Percentiles rank a stretch among this genome's conserved stretches.
Conservation (phyloP, 2,113 vertebrate species). For the Heloderma charlesbogerti region DNA sequence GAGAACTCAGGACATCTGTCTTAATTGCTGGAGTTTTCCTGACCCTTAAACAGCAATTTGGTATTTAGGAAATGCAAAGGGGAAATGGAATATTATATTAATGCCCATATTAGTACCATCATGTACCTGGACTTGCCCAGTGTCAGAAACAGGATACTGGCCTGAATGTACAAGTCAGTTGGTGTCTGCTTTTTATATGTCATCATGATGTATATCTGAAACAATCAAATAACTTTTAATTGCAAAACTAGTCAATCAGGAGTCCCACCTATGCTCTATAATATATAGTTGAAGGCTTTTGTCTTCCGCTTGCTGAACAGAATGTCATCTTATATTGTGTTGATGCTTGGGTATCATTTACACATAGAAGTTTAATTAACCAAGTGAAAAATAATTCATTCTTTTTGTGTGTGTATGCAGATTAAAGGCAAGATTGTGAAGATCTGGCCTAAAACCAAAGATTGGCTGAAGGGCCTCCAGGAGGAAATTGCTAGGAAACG, state of each 20-base stretch:
- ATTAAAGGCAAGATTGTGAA: constrained; percentile 79
- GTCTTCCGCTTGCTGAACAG: constrained; percentile 10
- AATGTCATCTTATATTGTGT: not conserved
- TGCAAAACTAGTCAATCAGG: not conserved
- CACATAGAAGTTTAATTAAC: not conserved
- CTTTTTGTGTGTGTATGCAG: constrained; percentile 48
- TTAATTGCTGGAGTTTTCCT: not conserved
- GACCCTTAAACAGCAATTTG: not conserved
- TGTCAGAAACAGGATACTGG: not conserved
- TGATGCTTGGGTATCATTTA: not conserved
- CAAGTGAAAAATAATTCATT: constrained; percentile 21
- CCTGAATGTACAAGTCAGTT: not conserved
- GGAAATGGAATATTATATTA: not conserved
- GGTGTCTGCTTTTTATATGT: not conserved
- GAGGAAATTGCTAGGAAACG: constrained; percentile 79
- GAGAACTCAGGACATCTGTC: not conserved
- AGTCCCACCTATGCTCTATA: not conserved
- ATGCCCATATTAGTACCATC: not conserved
- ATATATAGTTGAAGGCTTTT: not conserved
- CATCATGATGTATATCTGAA: not conserved
- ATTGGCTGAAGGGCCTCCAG: constrained; percentile 81
- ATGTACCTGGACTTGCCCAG: not conserved
- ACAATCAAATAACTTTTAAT: not conserved
- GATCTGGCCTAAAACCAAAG: constrained; percentile 80
- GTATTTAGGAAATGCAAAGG: not conserved